These are phyloP conservation scores for Scaptomyza montana DNA, from an alignment of 1,140 invertebrate genomes.

Conservation along the genomic window DNA sequence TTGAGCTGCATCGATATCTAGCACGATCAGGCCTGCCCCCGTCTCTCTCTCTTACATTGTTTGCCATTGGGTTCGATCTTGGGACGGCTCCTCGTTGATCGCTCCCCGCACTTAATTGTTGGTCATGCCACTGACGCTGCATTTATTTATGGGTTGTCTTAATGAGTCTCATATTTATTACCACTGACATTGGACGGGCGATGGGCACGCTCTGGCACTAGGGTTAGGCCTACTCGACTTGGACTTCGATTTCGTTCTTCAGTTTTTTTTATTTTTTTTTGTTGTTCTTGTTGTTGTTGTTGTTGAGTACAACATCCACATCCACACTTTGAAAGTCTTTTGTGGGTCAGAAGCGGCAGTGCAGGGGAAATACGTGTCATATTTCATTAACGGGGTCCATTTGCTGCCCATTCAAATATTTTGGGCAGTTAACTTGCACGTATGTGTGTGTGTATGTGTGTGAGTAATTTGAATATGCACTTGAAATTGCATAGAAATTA, in stretches of 20 bases:
- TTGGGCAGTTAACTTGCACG: conserved; percentile 57
- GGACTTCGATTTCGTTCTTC: neutral
- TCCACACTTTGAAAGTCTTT: conserved; percentile 24
- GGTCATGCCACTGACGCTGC: conserved; percentile 79
- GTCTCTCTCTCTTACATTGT: conserved; percentile 39
- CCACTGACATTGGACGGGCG: conserved; percentile 55
- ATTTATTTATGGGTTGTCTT: conserved; percentile 82
- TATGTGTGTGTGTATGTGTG: conserved; percentile 25
- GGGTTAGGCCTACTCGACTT: conserved; percentile 1
- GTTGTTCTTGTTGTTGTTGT: too few species aligned
- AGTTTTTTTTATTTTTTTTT: too few species aligned
- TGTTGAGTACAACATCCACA: conserved; percentile 30
- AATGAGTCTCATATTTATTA: conserved; percentile 83
- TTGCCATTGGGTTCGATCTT: conserved; percentile 44
- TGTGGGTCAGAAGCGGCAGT: conserved; percentile 48
- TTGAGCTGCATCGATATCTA: conserved; percentile 37
- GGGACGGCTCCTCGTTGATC: conserved; percentile 64
- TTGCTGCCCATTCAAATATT: conserved; percentile 53
- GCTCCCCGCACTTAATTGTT: conserved; percentile 71
- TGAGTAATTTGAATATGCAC: conserved; percentile 80
- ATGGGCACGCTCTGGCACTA: conserved; percentile 42
- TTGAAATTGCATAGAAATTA: conserved; percentile 79
- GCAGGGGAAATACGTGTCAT: conserved; percentile 74
- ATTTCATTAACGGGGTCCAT: conserved; percentile 74
- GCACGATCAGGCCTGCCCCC: conserved; percentile 37